These are phyloP conservation scores for Oncorhynchus mykiss DNA, from an alignment of 2,113 vertebrate genomes.

Conservation along the genomic window DNA sequence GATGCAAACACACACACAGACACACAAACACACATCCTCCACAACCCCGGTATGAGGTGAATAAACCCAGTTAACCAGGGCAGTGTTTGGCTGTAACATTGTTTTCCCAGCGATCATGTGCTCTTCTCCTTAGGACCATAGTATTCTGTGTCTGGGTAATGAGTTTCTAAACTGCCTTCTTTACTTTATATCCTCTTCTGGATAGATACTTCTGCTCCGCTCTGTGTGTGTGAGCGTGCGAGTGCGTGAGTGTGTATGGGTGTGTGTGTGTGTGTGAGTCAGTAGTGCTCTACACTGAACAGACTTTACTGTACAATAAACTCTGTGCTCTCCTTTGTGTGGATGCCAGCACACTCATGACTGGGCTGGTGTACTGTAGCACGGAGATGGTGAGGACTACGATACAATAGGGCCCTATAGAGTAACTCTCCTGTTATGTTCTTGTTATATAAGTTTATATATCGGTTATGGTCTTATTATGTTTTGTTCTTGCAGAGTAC, in stretches of 20 bases:
- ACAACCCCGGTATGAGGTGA: too few species aligned
- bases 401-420: too few species aligned
- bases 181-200: background rate
- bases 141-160: conserved; percentile 52
- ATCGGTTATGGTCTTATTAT: background rate
- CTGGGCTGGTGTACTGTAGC: background rate
- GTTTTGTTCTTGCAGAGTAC: too few species aligned
- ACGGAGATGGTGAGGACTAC: background rate
- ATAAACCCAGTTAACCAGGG: too few species aligned
- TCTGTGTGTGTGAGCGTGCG: background rate
- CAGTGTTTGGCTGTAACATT: conserved; percentile 14
- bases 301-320: background rate
- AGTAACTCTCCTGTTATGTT: background rate
- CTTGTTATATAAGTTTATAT: background rate
- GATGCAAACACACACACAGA: too few species aligned
- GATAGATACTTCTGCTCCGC: too few species aligned
- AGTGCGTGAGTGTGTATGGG: background rate
- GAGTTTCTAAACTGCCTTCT: conserved; percentile 53
- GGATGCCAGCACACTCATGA: background rate
- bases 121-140: conserved; percentile 8
- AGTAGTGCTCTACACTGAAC: background rate
- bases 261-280: background rate
- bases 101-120: conserved; percentile 37
- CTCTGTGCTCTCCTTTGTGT: background rate
- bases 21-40: too few species aligned